Percentiles rank a stretch among this genome's conserved stretches.
Evolutionary conservation across 2,113 vertebrate genomes (phyloP).

Genomic region (Thryonomys swinderianus): DNA sequence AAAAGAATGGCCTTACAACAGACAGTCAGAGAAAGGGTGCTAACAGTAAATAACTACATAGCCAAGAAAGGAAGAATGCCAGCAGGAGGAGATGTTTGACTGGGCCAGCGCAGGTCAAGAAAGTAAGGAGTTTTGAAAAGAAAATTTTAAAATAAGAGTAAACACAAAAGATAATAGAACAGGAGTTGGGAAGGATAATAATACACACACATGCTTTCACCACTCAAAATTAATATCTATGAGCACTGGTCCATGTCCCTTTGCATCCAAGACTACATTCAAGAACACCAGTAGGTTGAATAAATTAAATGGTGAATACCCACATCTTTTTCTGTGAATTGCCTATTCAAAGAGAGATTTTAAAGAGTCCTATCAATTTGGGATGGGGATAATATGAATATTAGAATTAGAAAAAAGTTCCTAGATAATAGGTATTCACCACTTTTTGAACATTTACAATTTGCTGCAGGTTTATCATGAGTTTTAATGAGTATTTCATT

Average conservation of each 20-base stretch:
- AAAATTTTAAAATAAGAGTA: neutral
- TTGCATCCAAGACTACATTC: neutral
- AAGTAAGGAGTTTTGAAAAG: slow-evolving; percentile 33
- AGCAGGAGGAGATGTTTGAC: neutral
- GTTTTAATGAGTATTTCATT: neutral
- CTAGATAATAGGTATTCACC: neutral
- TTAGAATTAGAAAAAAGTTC: neutral
- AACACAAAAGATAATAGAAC: neutral
- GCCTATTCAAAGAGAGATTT: neutral
- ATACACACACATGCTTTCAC: neutral
- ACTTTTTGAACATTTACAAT: slow-evolving; percentile 38
- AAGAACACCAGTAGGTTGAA: neutral
- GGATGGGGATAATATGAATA: neutral
- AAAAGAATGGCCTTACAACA: neutral
- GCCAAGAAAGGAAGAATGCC: neutral
- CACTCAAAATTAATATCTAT: neutral
- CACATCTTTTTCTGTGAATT: neutral
- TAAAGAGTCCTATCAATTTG: neutral
- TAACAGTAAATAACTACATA: neutral
- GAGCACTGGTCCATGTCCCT: neutral
- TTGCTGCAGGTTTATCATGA: neutral
- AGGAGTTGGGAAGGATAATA: neutral
- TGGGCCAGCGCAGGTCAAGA: neutral
- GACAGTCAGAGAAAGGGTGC: neutral
- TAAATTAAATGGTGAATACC: neutral